Evolutionary conservation across 2,888 invertebrate species (phyloP).

Genomic region (Liposcelis brunnea): DNA sequence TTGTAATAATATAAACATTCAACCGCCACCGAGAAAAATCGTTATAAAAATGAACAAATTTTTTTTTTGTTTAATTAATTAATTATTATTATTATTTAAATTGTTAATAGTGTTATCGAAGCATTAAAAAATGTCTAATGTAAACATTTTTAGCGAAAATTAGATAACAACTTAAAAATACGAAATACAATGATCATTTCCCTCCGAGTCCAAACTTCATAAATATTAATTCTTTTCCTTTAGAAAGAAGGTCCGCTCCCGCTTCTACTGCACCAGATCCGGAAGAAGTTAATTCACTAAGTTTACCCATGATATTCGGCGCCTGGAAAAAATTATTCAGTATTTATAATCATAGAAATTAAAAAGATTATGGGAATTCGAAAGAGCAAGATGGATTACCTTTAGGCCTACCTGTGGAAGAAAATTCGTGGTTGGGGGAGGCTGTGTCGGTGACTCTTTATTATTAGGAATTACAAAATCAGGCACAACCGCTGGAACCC

Average conservation of each 20-base stretch:
- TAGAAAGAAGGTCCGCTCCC: conserved; percentile 53
- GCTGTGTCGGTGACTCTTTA: conserved; percentile 15
- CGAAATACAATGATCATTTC: conserved; percentile 23
- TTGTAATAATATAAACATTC: too few species aligned
- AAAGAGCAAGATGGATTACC: too few species aligned
- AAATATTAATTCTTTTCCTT: conserved; percentile 85
- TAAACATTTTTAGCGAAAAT: neutral
- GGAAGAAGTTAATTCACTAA: conserved; percentile 57
- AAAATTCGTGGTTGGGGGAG: conserved; percentile 13
- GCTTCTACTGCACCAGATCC: conserved; percentile 16
- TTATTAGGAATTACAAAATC: conserved; percentile 20
- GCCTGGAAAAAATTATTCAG: conserved; percentile 16
- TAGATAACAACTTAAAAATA: conserved; percentile 7
- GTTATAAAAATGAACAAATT: too few species aligned
- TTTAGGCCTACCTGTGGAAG: conserved; percentile 11
- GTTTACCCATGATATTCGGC: conserved; percentile 76
- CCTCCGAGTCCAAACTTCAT: conserved; percentile 85
- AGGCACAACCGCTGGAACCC: conserved; percentile 32
- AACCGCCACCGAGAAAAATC: too few species aligned
- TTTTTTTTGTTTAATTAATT: too few species aligned
- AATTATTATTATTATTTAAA: too few species aligned
- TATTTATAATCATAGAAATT: too few species aligned
- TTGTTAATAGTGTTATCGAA: too few species aligned
- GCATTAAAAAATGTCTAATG: too few species aligned
- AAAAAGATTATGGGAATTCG: too few species aligned